Evolutionary conservation across 1,140 invertebrate species (phyloP), one percentile per base, ranked within the genome.

Genomic region (Drosophila nannoptera): DNA sequence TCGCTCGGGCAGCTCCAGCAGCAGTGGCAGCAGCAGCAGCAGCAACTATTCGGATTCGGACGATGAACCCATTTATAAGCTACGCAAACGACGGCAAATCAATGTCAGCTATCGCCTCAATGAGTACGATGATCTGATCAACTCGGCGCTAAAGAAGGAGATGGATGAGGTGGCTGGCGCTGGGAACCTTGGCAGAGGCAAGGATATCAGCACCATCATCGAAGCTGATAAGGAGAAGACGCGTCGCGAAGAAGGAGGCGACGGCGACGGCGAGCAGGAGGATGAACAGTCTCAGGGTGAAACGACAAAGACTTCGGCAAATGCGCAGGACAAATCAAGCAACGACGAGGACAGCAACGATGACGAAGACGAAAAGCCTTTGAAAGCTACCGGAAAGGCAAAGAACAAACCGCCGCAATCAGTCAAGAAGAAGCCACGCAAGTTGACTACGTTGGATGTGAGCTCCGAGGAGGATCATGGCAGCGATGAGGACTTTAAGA

Each of bases 41-140:
- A 92, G 91, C 53, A 90, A 90, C 67, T 92, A 90, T 54, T 91
- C 91, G 0, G 92, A 92, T 60, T 92, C 91, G 33, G 92, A 92
- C 5, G 91, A 93, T 73, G 95, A 95, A 71, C 95, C 94, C 0
- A 94, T 96, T 61, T 96, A 97, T 90, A 93, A 96, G 73, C 90
- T 97, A 69, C 91, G 95, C 6, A 94, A 95, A 80, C 91, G 96
- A 14, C 90, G 94, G 9, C 92, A 93, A 78, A 91, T 93, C 49
- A 94, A 94, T 16, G 93, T 96, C 46, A 97, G 94, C 74, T 97
- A 97, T 77, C 92, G 93, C 54, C 95, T 97, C 72, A 96, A 97
- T 84, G 97, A 98, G 87, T 99, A 96, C 90, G 97, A 98, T 89
- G 95, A 97, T 12, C 92, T 98, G 75, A 98, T 98, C 48, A 96